Base-by-base conservation (phyloP, 1,140 invertebrate species). In the Leptinotarsa defecta region DNA sequence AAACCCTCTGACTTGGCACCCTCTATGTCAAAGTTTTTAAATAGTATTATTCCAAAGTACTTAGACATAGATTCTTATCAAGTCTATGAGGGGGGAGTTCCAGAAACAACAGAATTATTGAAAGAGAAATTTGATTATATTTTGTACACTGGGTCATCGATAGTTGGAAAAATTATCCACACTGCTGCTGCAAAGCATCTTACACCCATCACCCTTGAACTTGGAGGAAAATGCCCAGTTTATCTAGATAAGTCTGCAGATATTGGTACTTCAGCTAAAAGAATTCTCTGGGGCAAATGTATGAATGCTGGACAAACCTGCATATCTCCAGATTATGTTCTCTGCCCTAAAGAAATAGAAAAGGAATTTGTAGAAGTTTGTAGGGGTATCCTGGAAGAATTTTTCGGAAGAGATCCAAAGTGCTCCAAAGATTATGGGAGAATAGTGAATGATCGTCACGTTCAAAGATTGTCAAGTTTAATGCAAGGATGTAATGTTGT, bases 281-380 rank as follows among this genome's bases (percentile, higher is more conserved):
- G 98, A 65, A 87, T 99, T 19, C 81, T 98, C 3, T 99, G 98
- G 97, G 98, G 97, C 0, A 99, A 99, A 88, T 92, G 91, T 71
- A 90, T 95, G 48, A 99, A 99, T 86, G 89, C 90, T 57, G 98
- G 98, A 1, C 98, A 99, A 87, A 99, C 97, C 0, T 99, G 98
- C 85, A 94, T 99, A 74, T 96, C 97, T 3, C 98, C 98, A 2
- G 98, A 99, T 88, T 99, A 99, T 85, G 82, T 99, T 52, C 87
- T 99, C 19, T 98, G 96, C 84, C 91, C 92, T 6, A 90, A 91
- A 81, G 90, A 93, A 83, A 87, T 94, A 0, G 90, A 94, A 82
- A 86, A 89, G 4, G 89, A 90, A 79, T 91, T 95, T 75, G 81
- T 98, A 15, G 86, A 90, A 22, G 88, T 88, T 75, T 88, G 90